Conservation (phyloP, 2,113 vertebrate species). For the Siniperca chuatsi region DNA sequence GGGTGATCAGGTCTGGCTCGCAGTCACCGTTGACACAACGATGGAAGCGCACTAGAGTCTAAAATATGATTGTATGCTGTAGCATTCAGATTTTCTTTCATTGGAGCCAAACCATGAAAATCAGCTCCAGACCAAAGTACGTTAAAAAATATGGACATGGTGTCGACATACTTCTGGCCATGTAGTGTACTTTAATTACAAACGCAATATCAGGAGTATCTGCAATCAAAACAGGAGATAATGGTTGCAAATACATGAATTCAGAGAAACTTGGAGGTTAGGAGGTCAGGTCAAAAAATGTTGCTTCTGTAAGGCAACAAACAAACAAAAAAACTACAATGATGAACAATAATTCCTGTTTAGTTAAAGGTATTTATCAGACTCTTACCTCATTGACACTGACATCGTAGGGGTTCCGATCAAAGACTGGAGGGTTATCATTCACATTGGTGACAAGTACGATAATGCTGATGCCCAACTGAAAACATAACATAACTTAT, state of each 20-base stretch:
- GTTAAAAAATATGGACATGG: background rate
- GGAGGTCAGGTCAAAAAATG: too few species aligned
- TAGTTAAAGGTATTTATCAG: background rate
- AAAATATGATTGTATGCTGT: too few species aligned
- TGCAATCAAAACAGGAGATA: background rate
- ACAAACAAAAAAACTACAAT: background rate
- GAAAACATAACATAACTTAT: slow-evolving; percentile 37
- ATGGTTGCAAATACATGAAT: background rate
- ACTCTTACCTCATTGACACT: slow-evolving; percentile 78
- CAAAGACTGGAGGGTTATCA: slow-evolving; percentile 80
- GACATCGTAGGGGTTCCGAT: accelerated
- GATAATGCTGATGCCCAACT: accelerated
- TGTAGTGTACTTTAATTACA: background rate
- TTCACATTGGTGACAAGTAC: slow-evolving; percentile 44
- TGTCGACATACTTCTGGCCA: background rate
- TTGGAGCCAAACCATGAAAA: too few species aligned
- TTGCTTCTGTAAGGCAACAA: background rate
- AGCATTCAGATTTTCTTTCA: too few species aligned
- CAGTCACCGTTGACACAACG: too few species aligned
- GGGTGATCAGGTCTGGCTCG: too few species aligned
- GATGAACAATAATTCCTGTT: background rate
- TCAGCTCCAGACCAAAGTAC: background rate
- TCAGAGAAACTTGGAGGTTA: background rate
- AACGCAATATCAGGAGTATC: background rate
- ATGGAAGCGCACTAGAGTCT: too few species aligned